Percentiles rank a stretch among this genome's conserved stretches.
Conservation (phyloP, 1,140 invertebrate species). For the Panulirus ornatus region DNA sequence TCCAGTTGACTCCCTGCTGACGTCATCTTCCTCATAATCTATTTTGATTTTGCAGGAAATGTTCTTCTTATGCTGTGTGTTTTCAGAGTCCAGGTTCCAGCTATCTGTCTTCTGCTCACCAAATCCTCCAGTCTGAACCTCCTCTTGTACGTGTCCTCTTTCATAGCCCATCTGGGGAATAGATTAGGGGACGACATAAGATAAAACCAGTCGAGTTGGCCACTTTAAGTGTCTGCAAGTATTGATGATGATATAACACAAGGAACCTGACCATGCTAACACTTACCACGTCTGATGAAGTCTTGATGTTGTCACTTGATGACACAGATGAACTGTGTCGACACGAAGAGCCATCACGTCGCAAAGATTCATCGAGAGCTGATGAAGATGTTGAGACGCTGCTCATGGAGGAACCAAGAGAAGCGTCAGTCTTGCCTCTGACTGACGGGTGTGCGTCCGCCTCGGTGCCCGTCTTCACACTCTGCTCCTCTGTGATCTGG, state of each 20-base stretch:
- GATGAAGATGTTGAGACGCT: not conserved
- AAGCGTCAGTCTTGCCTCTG: not conserved
- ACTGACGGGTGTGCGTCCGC: not conserved
- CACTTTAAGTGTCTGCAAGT: too few species aligned
- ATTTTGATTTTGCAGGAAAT: not conserved
- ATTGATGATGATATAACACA: too few species aligned
- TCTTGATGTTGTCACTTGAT: too few species aligned
- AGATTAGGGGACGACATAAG: too few species aligned
- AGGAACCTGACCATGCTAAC: too few species aligned
- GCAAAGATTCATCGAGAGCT: not conserved
- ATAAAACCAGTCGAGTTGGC: too few species aligned
- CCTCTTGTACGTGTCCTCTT: not conserved
- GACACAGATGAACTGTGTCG: too few species aligned
- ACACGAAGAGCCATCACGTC: not conserved
- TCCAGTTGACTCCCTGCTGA: not conserved
- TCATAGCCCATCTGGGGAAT: not conserved
- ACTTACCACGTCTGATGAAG: too few species aligned
- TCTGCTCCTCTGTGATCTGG: not conserved
- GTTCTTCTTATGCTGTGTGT: not conserved
- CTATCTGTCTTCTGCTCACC: not conserved
- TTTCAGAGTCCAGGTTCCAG: not conserved
- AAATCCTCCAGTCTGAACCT: not conserved
- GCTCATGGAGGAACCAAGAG: not conserved
- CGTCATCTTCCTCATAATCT: slow-evolving; percentile 20
- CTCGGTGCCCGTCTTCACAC: not conserved